Conservation (phyloP, 2,888 invertebrate genomes). For the Quadroppia sp. region DNA sequence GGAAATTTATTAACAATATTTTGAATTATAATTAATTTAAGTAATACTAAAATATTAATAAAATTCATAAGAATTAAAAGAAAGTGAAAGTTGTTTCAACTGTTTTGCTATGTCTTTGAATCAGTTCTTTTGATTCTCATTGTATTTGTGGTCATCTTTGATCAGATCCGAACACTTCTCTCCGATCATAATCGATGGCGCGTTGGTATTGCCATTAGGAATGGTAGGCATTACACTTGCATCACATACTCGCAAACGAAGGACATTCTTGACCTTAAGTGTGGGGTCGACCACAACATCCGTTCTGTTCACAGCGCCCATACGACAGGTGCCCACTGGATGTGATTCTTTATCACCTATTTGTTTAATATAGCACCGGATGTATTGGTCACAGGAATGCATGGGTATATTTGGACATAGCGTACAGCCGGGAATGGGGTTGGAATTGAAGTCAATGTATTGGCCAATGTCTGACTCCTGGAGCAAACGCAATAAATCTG, state of each 20-base stretch:
- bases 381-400: not conserved
- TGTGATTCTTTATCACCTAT: not conserved
- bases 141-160: not conserved
- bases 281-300: not conserved
- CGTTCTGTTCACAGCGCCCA: not conserved
- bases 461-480: not conserved
- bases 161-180: not conserved
- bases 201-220: not conserved
- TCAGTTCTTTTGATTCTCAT: too few relatives aligned
- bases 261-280: not conserved
- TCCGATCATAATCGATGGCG: not conserved
- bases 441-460: not conserved
- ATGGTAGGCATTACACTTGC: not conserved
- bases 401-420: not conserved
- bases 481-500: not conserved
- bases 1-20: too few relatives aligned
- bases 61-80: too few relatives aligned
- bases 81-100: too few relatives aligned
- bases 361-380: constrained; percentile 9
- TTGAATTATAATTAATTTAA: too few relatives aligned
- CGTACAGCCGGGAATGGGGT: not conserved
- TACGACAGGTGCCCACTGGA: not conserved
- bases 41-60: too few relatives aligned
- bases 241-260: not conserved
- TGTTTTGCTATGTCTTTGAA: too few relatives aligned